phyloP scores from a whole-genome alignment of 2,797 vertebrate species.

The Anguilla obscura region DNA sequence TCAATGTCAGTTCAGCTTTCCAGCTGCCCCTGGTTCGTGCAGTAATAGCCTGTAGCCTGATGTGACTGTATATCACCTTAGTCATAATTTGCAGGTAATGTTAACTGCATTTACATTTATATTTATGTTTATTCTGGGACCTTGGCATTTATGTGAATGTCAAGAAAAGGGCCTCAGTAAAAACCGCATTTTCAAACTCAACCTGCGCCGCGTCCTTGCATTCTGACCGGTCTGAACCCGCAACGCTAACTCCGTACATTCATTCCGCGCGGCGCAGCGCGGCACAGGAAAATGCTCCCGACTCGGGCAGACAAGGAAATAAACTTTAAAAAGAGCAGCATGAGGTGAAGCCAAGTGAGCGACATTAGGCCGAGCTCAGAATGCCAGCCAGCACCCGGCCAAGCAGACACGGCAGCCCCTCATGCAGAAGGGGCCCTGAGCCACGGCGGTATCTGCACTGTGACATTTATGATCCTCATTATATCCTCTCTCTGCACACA shows the following conservation, averaged over 20 bases:
- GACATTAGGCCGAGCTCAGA: conserved; percentile 59
- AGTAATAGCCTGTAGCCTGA: neutral
- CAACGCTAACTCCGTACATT: neutral
- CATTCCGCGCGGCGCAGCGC: neutral
- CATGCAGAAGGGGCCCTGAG: conserved; percentile 45
- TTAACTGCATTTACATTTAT: conserved; percentile 7
- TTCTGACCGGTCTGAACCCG: neutral
- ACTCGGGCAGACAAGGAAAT: conserved; percentile 41
- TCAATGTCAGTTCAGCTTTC: neutral
- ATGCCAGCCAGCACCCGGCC: conserved; percentile 50
- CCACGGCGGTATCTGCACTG: conserved; percentile 63
- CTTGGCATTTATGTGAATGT: neutral
- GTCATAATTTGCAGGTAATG: neutral
- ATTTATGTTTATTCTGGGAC: neutral
- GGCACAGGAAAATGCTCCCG: neutral
- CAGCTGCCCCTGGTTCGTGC: neutral
- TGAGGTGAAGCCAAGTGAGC: conserved; percentile 56
- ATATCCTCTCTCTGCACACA: conserved; percentile 57
- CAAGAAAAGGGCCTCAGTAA: neutral
- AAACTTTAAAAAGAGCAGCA: conserved; percentile 49
- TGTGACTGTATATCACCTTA: neutral
- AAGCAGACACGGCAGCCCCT: conserved; percentile 60
- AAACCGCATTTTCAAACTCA: neutral
- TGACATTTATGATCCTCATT: conserved; percentile 67
- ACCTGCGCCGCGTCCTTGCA: neutral